phyloP scores from a whole-genome alignment of 2,113 vertebrate species.

The Boulengeromyrus knoepffleri region DNA sequence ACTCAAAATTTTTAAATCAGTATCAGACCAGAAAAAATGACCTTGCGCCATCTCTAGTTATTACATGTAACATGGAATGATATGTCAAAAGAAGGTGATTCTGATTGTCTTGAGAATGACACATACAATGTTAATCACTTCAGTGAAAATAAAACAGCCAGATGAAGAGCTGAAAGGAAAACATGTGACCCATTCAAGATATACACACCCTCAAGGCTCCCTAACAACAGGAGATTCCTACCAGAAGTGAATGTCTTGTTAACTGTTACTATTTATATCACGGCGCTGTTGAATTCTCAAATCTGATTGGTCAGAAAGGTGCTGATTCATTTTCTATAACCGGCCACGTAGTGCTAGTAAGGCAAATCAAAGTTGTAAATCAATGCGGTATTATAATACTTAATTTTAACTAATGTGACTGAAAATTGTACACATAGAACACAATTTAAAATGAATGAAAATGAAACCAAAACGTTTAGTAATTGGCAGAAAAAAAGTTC shows the following conservation, averaged over 20 bases:
- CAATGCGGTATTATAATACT: not conserved
- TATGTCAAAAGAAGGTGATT: not conserved
- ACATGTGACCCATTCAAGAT: not conserved
- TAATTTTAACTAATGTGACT: not conserved
- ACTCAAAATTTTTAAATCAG: not conserved
- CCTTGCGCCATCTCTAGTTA: not conserved
- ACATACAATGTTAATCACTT: not conserved
- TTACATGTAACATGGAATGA: not conserved
- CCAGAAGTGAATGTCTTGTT: not conserved
- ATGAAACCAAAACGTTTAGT: not conserved
- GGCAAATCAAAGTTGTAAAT: not conserved
- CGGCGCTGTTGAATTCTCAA: not conserved
- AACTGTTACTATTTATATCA: not conserved
- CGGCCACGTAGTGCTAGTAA: not conserved
- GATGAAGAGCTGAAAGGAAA: not conserved
- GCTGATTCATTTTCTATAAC: not conserved
- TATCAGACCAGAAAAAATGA: not conserved
- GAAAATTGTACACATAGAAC: not conserved
- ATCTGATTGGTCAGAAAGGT: not conserved
- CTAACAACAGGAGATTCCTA: not conserved
- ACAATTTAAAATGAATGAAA: not conserved
- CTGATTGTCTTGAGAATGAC: not conserved
- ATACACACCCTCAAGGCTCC: not conserved
- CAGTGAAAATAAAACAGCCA: not conserved
- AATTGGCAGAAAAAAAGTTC: not conserved